phyloP scores from a whole-genome alignment of 2,888 invertebrate species.

The Tryphoninae sp. region DNA sequence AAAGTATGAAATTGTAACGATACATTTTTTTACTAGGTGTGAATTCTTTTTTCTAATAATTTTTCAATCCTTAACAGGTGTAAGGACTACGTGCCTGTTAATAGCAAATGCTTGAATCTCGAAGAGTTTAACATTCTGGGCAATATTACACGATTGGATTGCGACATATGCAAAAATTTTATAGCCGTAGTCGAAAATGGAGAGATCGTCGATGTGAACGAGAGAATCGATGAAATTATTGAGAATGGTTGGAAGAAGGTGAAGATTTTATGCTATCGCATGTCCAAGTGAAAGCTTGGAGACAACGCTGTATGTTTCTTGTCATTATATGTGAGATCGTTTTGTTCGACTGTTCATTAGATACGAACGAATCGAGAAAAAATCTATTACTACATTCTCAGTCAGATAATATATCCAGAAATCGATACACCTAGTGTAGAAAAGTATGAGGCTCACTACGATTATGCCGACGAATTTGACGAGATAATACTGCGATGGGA shows the following conservation, averaged over 20 bases:
- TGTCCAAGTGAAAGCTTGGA: not conserved
- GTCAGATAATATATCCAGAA: constrained; percentile 76
- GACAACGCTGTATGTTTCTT: not conserved
- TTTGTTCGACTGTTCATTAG: constrained; percentile 59
- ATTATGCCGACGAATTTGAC: constrained; percentile 72
- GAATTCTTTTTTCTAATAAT: not conserved
- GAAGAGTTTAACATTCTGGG: constrained; percentile 62
- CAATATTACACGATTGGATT: constrained; percentile 67
- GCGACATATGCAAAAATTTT: constrained; percentile 65
- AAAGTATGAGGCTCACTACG: constrained; percentile 72
- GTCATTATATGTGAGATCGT: not conserved
- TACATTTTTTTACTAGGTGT: not conserved
- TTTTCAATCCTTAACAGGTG: constrained; percentile 54
- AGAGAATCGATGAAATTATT: constrained; percentile 54
- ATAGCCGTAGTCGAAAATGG: constrained; percentile 57
- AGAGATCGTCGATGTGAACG: constrained; percentile 57
- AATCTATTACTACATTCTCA: constrained; percentile 71
- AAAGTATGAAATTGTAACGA: not conserved
- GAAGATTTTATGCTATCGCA: not conserved
- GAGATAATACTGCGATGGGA: constrained; percentile 73
- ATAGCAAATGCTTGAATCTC: constrained; percentile 68
- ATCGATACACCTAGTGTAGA: constrained; percentile 71
- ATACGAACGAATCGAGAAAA: constrained; percentile 70
- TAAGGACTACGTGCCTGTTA: constrained; percentile 77
- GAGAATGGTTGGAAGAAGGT: constrained; percentile 68